Percentiles rank a stretch among this genome's conserved stretches.
These are phyloP conservation scores for Pomatostomus ruficeps DNA, from an alignment of 2,113 vertebrate genomes.

Conservation along the genomic window DNA sequence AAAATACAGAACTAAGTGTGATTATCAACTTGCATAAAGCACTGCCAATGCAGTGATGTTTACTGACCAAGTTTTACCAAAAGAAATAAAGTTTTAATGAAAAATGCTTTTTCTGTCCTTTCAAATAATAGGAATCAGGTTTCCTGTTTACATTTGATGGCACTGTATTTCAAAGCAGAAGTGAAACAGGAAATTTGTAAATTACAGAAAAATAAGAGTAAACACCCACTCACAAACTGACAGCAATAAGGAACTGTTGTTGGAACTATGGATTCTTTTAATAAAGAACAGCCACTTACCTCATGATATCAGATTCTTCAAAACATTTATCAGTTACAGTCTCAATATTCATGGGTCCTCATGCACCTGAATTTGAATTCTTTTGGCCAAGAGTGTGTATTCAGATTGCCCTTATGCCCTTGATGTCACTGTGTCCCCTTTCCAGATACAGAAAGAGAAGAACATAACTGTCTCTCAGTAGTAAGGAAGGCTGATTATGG, in stretches of 20 bases:
- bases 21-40: background rate
- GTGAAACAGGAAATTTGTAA: background rate
- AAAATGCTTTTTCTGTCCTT: background rate
- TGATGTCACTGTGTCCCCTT: slow-evolving; percentile 45
- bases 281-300: slow-evolving; percentile 36
- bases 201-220: background rate
- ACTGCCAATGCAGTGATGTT: background rate
- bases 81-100: background rate
- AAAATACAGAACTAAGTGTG: background rate
- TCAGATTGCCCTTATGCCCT: slow-evolving; percentile 48
- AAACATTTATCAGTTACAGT: slow-evolving; percentile 1
- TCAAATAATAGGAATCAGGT: background rate
- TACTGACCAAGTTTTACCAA: background rate
- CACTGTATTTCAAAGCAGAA: background rate
- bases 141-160: background rate
- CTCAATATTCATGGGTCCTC: slow-evolving; percentile 36
- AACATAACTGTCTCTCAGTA: slow-evolving; percentile 48
- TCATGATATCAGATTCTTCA: background rate
- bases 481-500: slow-evolving; percentile 4
- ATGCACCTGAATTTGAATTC: slow-evolving; percentile 39
- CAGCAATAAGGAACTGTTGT: background rate
- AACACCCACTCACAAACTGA: background rate
- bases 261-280: background rate
- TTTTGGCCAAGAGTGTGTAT: slow-evolving; percentile 37
- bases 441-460: slow-evolving; percentile 60